Base-by-base conservation (phyloP, 2,888 invertebrate species). In the Megaustenia siamemsis region DNA sequence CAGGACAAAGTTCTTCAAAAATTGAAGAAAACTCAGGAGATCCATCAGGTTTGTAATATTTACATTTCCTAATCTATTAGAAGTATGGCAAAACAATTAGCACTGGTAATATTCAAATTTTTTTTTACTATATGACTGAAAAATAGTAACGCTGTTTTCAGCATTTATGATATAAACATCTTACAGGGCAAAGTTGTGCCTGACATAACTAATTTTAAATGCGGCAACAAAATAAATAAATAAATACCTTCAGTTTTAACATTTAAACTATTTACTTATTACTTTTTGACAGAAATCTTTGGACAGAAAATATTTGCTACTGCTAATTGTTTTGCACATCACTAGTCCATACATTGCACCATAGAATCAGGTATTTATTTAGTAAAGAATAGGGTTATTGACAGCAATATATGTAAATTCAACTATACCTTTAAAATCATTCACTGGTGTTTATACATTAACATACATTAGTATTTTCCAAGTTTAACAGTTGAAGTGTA, bases 11-110 rank as follows among this genome's bases (percentile, higher is more conserved):
- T 35, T 77, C 77, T 28, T 79, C 84, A 28, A 69, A 79, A 63
- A 35, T 79, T 38, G 84, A 49, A 35, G 84, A 79, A 79, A 73
- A 32, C 40, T 71, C 79, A 73, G 76, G 73, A 24, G 84, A 84
- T 79, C 84, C 78, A 53, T 73, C 84, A 84, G 84, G 84, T 84
- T 75, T 35, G 84, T 79, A 12, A 24, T 28, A n/a, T 38, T 83
- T 76, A 49, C 43, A 12, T 32, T n/a, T 49, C 32, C 32, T 32
- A 5, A 49, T 49, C 32, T 18, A 28, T 68, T 68, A 4, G 28
- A 28, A 0, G 2, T 4, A 6, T 32, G 24, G 63, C 66, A n/a
- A 79, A 79, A 79, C 49, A 66, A 68, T 73, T 73, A 49, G 45
- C 73, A 73, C 49, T 49, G 12, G n/a, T 28, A 28, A 8, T 49